These are phyloP conservation scores for Rhinoderma darwinii DNA, from an alignment of 2,113 vertebrate species.

Conservation along the genomic window DNA sequence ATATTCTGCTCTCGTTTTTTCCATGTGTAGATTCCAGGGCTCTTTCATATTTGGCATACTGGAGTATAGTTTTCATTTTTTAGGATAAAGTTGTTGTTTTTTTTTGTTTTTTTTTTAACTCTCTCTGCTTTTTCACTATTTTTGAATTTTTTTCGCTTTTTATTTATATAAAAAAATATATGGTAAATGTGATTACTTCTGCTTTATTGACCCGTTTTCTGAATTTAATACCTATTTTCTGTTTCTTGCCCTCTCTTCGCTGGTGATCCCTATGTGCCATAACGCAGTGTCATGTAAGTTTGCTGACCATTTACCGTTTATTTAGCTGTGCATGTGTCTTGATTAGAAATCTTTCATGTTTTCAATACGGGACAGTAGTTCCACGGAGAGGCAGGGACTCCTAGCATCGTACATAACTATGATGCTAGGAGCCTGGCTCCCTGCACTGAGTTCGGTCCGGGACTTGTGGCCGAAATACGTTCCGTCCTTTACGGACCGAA, in stretches of 20 bases:
- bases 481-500: no score
- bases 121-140: no score
- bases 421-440: no score
- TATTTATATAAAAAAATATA: not conserved
- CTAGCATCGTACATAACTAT: no score
- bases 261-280: constrained; percentile 89
- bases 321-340: constrained; percentile 63
- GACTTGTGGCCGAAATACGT: no score
- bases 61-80: not conserved
- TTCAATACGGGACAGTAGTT: constrained; percentile 24
- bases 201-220: constrained; percentile 69
- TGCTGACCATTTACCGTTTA: constrained; percentile 73
- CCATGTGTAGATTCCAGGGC: not conserved
- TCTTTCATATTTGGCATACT: not conserved
- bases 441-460: no score
- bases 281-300: constrained; percentile 99
- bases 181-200: constrained; percentile 58
- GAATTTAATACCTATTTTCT: constrained; percentile 88
- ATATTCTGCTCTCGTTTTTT: not conserved
- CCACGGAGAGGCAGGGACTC: no score
- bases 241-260: constrained; percentile 80
- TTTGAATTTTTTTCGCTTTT: not conserved
- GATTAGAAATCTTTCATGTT: constrained; percentile 32
- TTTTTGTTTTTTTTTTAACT: not conserved
- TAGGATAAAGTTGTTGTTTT: not conserved